Conservation (phyloP, 2,797 vertebrate species). For the Mastacembelus armatus region DNA sequence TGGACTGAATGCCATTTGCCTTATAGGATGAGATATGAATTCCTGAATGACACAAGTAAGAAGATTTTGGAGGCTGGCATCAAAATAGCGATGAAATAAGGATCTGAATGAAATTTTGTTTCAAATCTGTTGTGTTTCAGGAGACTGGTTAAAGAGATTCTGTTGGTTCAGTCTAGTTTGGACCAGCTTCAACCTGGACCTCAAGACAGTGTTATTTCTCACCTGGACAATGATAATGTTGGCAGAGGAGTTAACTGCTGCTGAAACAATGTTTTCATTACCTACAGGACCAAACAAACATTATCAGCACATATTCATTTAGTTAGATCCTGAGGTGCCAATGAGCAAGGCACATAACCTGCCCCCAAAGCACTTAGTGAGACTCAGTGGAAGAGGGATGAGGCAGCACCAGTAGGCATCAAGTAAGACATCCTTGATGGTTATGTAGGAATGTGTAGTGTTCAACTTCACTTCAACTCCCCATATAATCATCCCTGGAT, state of each 20-base stretch:
- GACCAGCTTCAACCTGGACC: neutral
- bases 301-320: neutral
- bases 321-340: neutral
- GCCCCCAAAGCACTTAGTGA: neutral
- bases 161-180: slow-evolving; percentile 27
- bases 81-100: no score
- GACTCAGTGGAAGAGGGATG: neutral
- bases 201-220: neutral
- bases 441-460: no score
- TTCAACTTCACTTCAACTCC: no score
- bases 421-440: no score
- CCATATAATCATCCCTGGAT: no score
- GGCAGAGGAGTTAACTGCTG: slow-evolving; percentile 41
- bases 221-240: neutral
- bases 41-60: no score
- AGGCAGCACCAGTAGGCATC: no score
- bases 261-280: slow-evolving; percentile 30
- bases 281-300: neutral
- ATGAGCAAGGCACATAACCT: neutral
- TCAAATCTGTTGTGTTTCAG: slow-evolving; percentile 42
- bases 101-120: no score
- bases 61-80: no score
- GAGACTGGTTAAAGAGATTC: slow-evolving; percentile 59
- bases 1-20: no score
- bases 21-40: no score